phyloP scores from a whole-genome alignment of 2,888 invertebrate genomes.

The Apamea anceps region DNA sequence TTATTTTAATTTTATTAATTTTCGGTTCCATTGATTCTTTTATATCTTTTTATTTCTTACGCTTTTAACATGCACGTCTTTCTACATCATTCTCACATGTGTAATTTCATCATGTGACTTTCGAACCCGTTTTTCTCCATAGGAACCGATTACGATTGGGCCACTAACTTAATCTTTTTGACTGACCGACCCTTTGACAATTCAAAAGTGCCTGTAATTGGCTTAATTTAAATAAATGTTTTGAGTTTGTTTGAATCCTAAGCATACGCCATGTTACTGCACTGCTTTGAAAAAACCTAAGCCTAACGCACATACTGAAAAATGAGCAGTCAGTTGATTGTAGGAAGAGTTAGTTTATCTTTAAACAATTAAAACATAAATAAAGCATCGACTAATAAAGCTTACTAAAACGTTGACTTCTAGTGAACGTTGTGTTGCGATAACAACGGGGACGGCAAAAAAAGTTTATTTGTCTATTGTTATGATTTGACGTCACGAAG shows the following conservation, averaged over 20 bases:
- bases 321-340: background rate
- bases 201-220: too few relatives aligned
- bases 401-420: conserved; percentile 32
- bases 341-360: background rate
- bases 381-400: conserved; percentile 46
- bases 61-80: too few relatives aligned
- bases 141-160: too few relatives aligned
- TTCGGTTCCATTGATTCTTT: too few relatives aligned
- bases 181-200: too few relatives aligned
- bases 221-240: too few relatives aligned
- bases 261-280: background rate
- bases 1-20: too few relatives aligned
- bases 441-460: conserved; percentile 22
- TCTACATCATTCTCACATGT: too few relatives aligned
- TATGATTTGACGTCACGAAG: conserved; percentile 87
- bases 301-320: background rate
- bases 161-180: too few relatives aligned
- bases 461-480: conserved; percentile 80
- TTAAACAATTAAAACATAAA: background rate
- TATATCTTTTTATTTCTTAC: too few relatives aligned
- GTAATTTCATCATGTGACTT: too few relatives aligned
- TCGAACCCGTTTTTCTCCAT: too few relatives aligned
- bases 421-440: background rate
- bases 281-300: background rate
- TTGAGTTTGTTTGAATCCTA: background rate